These are phyloP conservation scores for Hypanus sabinus DNA, from an alignment of 2,113 vertebrate genomes.

Conservation along the genomic window DNA sequence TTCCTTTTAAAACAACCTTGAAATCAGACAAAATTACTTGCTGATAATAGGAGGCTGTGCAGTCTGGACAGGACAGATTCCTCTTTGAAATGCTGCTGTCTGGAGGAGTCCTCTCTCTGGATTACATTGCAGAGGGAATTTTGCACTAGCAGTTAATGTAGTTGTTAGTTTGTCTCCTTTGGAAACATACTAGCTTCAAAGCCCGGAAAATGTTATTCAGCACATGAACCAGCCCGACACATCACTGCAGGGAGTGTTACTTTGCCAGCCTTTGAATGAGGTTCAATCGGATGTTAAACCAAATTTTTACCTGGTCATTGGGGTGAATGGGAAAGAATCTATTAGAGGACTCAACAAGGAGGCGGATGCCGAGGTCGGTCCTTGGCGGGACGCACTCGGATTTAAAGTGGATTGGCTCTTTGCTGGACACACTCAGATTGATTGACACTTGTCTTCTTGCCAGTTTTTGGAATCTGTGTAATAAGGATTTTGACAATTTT, in stretches of 20 bases:
- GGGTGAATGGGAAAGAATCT: not conserved
- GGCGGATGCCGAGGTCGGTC: not conserved
- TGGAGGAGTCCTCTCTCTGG: not conserved
- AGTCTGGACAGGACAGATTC: not conserved
- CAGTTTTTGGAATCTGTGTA: not conserved
- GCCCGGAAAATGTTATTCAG: not conserved
- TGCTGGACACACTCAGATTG: not conserved
- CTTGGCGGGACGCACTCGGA: too few relatives aligned
- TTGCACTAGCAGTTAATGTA: not conserved
- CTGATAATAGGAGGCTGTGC: not conserved
- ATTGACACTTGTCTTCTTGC: not conserved
- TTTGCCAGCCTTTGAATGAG: not conserved
- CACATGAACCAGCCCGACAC: not conserved
- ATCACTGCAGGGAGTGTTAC: not conserved
- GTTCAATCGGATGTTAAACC: not conserved
- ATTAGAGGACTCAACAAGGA: not conserved
- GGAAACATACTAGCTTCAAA: not conserved
- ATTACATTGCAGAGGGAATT: not conserved
- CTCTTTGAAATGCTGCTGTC: conserved; percentile 13
- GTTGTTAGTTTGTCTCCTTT: not conserved
- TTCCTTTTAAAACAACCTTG: not conserved
- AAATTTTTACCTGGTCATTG: not conserved
- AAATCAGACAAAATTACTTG: not conserved
- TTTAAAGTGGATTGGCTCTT: not conserved
- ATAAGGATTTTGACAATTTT: not conserved